Base-by-base conservation (phyloP, 2,888 invertebrate genomes). In the Stegophylla sp. region DNA sequence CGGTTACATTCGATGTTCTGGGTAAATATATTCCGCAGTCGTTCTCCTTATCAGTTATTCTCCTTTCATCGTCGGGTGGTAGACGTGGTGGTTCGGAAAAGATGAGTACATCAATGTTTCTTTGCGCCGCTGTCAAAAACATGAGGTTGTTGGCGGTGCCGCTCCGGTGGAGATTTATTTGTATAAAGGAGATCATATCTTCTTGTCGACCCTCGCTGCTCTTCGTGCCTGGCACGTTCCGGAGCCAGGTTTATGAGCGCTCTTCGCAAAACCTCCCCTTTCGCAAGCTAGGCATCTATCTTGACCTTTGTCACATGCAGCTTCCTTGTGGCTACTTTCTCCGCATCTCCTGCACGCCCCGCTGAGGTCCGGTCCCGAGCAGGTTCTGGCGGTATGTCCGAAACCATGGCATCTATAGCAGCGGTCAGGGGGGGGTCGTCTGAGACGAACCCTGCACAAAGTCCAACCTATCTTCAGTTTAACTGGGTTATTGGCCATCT, bases 241-340 rank as follows among this genome's bases (percentile, higher is more conserved):
- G 10, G 64, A 64, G 1, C 64, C 41, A 20, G 64, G 64, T 0
- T 20, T n/a, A 4, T 45, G 13, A 43, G 64, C 0, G 43, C 12
- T 0, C 4, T 20, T 1, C 43, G 10, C 0, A 3, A 0, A 0
- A 13, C 43, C 1, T 20, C 13, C 0, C 12, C 64, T 20, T 9
- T 64, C 64, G 43, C 64, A 64, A 3, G 64, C 64, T 4, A 64
- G 20, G 23, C 64, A 64, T 1, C 0, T 3, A 10, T 64, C 64
- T n/a, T n/a, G 1, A 13, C 43, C 3, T 4, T 12, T 4, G n/a
- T 10, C 64, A 23, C 64, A 64, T 3, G 0, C 20, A 3, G 3
- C 3, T 9, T 67, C 13, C 0, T 0, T 1, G 45, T 67, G 66
- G 1, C 66, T 45, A 5, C 0, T 26, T 0, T 0, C 9, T 4